Percentiles rank a stretch among this genome's conserved stretches.
Conservation (phyloP, 2,888 invertebrate species). For the Uloborus plumipes region DNA sequence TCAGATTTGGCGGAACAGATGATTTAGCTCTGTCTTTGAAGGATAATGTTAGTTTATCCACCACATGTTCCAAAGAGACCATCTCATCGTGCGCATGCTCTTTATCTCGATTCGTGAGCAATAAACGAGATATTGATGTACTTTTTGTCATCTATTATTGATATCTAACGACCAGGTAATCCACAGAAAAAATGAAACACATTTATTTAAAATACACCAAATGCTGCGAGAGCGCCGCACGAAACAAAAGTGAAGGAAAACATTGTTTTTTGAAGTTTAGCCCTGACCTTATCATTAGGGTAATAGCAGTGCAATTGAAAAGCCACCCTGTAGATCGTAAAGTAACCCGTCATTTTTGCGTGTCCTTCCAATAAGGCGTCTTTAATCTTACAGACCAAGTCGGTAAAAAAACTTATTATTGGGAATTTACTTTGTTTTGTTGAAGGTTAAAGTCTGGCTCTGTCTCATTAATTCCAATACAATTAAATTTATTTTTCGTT, state of each 20-base stretch:
- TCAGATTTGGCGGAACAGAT: no score
- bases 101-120: conserved; percentile 43
- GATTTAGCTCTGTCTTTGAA: no score
- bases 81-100: not conserved
- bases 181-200: conserved; percentile 22
- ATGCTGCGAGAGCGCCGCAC: not conserved
- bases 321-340: conserved; percentile 39
- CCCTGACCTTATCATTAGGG: conserved; percentile 55
- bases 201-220: conserved; percentile 39
- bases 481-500: conserved; percentile 40
- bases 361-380: conserved; percentile 39
- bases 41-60: no score
- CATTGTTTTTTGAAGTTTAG: conserved; percentile 32
- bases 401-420: conserved; percentile 38
- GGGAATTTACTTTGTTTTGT: conserved; percentile 28
- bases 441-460: conserved; percentile 19
- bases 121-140: conserved; percentile 57
- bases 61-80: no score
- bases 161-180: conserved; percentile 48
- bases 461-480: conserved; percentile 41
- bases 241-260: conserved; percentile 30
- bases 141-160: conserved; percentile 48
- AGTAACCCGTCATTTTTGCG: conserved; percentile 51
- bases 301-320: conserved; percentile 56
- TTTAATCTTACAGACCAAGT: conserved; percentile 49